Evolutionary conservation across 2,888 invertebrate species (phyloP), one percentile per base, ranked within the genome.

Genomic region (Drosophila austrosaltans): DNA sequence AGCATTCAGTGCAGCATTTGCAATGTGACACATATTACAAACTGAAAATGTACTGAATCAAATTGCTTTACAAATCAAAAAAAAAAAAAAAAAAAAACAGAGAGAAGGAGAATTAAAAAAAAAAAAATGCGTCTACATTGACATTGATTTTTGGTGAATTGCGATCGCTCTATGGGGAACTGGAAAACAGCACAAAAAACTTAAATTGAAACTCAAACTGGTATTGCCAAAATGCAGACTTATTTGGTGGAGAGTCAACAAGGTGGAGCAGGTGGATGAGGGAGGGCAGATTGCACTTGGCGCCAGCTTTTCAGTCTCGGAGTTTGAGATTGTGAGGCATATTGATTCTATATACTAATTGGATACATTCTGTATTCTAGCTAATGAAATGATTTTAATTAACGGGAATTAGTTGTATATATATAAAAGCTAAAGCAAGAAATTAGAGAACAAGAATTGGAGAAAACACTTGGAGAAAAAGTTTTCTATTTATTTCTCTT

Each of bases 141-240:
- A 85, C 87, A 83, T 88, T 84, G 88, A 86, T 87, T 82, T 82
- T 66, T 65, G 70, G 74, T 74, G 74, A 73, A 67, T 68, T 68
- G 74, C 72, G 74, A 61, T 74, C 72, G 74, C 67, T 74, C 72
- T 42, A 36, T 67, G 72, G 72, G 72, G 72, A 73, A 53, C 67
- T 71, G 69, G 8, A 42, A 42, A 53, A 57, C 56, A 8, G 2
- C 1, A 36, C 36, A 56, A 3, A 3, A 58, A 58, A 58, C 39
- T 10, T 10, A 32, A 32, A 28, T n/a, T 25, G 22, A 36, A 54
- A 59, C 48, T 48, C 48, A 63, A 74, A 75, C 75, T 75, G 76
- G 75, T 66, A 75, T 66, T 75, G 75, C 48, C 22, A 7, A 22
- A 48, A 48, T 48, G 48, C 48, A 48, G 48, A 48, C 48, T 48